phyloP scores from a whole-genome alignment of 2,113 vertebrate genomes.

The Ivindomyrus marchei region DNA sequence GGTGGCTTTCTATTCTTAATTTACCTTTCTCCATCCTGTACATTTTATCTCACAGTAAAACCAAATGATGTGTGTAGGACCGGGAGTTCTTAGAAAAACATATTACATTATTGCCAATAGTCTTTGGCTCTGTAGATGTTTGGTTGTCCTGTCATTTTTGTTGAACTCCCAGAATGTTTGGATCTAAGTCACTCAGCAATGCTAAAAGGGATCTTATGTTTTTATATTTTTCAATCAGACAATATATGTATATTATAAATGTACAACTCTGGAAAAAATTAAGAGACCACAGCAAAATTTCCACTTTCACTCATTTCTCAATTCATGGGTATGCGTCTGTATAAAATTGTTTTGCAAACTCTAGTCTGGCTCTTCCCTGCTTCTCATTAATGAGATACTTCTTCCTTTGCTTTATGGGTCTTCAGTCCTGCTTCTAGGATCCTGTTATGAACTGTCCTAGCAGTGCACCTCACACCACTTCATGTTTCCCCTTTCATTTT shows the following conservation, averaged over 20 bases:
- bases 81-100: neutral
- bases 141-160: neutral
- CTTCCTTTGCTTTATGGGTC: neutral
- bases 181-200: neutral
- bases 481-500: neutral
- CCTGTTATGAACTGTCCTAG: too few species aligned
- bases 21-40: neutral
- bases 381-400: neutral
- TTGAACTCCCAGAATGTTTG: neutral
- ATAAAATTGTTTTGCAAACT: neutral
- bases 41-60: conserved; percentile 6
- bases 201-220: neutral
- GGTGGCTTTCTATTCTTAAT: neutral
- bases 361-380: neutral
- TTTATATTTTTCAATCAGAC: neutral
- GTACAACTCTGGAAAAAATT: neutral
- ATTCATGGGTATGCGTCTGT: neutral
- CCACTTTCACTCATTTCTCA: neutral
- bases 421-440: too few species aligned
- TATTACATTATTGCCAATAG: neutral
- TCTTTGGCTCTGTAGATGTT: neutral
- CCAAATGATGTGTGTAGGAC: neutral
- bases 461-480: too few species aligned
- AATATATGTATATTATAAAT: neutral
- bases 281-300: neutral